These are phyloP conservation scores for Iphiclides podalirius DNA, from an alignment of 2,888 invertebrate genomes.

Conservation along the genomic window DNA sequence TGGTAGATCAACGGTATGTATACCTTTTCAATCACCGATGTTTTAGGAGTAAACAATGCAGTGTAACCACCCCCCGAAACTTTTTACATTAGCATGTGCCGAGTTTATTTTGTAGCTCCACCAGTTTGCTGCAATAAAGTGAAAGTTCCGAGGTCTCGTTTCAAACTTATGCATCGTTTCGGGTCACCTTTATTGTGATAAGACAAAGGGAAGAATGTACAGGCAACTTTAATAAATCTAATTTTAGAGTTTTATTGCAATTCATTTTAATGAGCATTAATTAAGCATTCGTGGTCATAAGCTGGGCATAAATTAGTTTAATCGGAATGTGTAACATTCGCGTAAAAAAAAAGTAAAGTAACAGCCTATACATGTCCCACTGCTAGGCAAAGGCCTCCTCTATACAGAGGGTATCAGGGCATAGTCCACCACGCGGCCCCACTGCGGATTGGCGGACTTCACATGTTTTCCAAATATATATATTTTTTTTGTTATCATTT, in stretches of 20 bases:
- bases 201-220: constrained; percentile 54
- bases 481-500: too few relatives aligned
- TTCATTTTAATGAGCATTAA: not conserved
- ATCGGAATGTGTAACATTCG: too few relatives aligned
- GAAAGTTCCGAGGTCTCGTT: constrained; percentile 66
- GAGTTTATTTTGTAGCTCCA: constrained; percentile 66
- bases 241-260: too few relatives aligned
- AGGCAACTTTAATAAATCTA: too few relatives aligned
- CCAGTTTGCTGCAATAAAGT: constrained; percentile 54
- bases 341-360: too few relatives aligned
- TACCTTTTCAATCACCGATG: constrained; percentile 46
- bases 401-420: too few relatives aligned
- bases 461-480: too few relatives aligned
- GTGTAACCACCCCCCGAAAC: constrained; percentile 54
- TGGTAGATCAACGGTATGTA: constrained; percentile 38
- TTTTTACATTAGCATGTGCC: constrained; percentile 69
- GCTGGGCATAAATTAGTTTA: too few relatives aligned
- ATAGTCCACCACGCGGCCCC: too few relatives aligned
- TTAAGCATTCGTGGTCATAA: not conserved
- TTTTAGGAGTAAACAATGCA: constrained; percentile 62
- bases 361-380: too few relatives aligned
- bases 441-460: too few relatives aligned
- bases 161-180: constrained; percentile 53
- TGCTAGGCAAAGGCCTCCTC: too few relatives aligned
- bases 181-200: constrained; percentile 70